Base-by-base conservation (phyloP, 2,888 invertebrate species). In the Notocelia uddmanniana region DNA sequence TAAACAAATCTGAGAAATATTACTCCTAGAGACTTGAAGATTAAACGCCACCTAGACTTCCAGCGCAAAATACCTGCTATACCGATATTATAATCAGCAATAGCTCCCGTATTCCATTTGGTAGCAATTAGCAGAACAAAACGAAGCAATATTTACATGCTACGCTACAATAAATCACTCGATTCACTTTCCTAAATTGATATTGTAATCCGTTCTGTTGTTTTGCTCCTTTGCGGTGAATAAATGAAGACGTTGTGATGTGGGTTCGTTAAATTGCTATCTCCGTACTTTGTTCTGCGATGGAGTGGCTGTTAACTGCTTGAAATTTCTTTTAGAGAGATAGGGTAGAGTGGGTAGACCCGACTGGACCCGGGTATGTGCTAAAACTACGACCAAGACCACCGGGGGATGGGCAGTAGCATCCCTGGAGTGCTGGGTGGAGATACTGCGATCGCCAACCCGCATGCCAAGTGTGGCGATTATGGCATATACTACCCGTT, bases 111-210 rank as follows among this genome's bases (percentile, higher is more conserved):
- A 34, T 60, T 76, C 74, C 74, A 76, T 78, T 77, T 77, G 75
- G 74, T 77, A 81, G 83, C 85, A 86, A 88, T 88, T 85, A 87
- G 84, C 81, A 77, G 74, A 78, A 80, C 81, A 78, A 81, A 81
- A 81, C 80, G 79, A 77, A 76, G 85, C 83, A 82, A 88, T 90
- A 90, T 91, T 89, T 90, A 90, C 90, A 89, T 87, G 87, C 76
- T 79, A 81, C 86, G 83, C 82, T 81, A 84, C 87, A 89, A 93
- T 93, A 93, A 93, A 93, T 93, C 93, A 92, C 83, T 83, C 81
- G 85, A 79, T 89, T 89, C 92, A 93, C 92, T 93, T 93, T 92
- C 89, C 92, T 93, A 93, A 93, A 93, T 93, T 93, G 93, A 93
- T 93, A 93, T 93, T 93, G 91, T 93, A 93, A 93, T 93, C 89